Conservation (phyloP, 2,888 invertebrate species). For the Callimorpha dominula region DNA sequence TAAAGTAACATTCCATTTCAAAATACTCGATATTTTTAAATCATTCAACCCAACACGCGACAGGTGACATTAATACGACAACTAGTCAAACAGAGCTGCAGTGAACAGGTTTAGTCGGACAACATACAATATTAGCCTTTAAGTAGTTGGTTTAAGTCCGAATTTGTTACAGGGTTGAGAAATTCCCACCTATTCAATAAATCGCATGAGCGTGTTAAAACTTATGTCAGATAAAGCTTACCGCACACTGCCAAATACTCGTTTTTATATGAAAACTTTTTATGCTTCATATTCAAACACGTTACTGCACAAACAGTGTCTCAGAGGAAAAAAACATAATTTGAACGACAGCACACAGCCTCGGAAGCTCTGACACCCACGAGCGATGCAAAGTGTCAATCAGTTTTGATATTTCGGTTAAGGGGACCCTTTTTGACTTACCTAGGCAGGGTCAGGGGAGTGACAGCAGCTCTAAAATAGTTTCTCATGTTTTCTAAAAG, state of each 20-base stretch:
- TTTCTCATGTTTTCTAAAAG: too few relatives aligned
- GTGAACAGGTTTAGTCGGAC: constrained; percentile 28
- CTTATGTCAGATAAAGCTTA: not conserved
- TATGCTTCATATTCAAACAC: too few relatives aligned
- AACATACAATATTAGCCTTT: constrained; percentile 14
- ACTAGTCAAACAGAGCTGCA: constrained; percentile 48
- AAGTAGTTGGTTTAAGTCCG: constrained; percentile 30
- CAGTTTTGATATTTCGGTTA: too few relatives aligned
- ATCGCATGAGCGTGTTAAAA: constrained; percentile 19
- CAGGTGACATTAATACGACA: constrained; percentile 55
- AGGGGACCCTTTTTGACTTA: too few relatives aligned
- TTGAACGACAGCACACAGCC: too few relatives aligned
- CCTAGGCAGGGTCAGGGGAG: too few relatives aligned
- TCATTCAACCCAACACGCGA: constrained; percentile 26
- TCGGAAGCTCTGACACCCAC: too few relatives aligned
- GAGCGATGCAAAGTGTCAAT: too few relatives aligned
- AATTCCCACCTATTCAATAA: constrained; percentile 27
- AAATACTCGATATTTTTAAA: constrained; percentile 15
- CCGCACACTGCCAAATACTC: not conserved
- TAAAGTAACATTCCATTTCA: not conserved
- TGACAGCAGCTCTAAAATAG: too few relatives aligned
- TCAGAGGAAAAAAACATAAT: too few relatives aligned
- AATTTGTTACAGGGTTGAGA: constrained; percentile 26
- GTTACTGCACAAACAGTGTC: too few relatives aligned
- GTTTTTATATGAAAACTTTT: too few relatives aligned